Base-by-base conservation (phyloP, 2,888 invertebrate species). In the Anoplius nigerrimus region DNA sequence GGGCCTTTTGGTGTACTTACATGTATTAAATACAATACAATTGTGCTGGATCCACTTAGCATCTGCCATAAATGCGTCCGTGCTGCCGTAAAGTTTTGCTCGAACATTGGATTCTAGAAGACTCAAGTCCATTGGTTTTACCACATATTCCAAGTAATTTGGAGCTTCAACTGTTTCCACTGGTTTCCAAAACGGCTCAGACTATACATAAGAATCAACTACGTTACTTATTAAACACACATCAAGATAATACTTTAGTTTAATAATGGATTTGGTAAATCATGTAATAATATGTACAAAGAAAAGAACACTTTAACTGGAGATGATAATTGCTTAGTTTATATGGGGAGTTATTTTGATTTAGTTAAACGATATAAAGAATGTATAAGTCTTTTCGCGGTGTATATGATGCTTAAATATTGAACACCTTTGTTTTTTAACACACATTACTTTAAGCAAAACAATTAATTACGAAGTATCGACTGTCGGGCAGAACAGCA, bases 1-100 rank as follows among this genome's bases (percentile, higher is more conserved):
- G 45, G n/a, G n/a, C n/a, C n/a, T n/a, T n/a, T n/a, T 42, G 42
- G 5, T 18, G 78, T 78, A 91, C 93, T 92, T 91, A 95, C 97
- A 92, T 83, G 96, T 94, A 90, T 97, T 97, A 87, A 95, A 97
- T 72, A 97, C 94, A 69, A 95, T 94, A 84, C 96, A 95, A 89
- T 98, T 98, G 88, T 98, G 98, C 60, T 96, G 91, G 83, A 98
- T 95, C 98, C 98, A 98, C 87, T 96, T 96, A 8, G 94, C 93
- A 88, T 98, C 98, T 0, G 95, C 94, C 64, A 95, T 90, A 89
- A 98, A 97, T 2, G 96, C 95, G 83, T 97, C 96, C 0, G 97
- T 95, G 86, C 95, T 96, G 15, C 95, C 95, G 89, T 97, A 98
- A 22, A 92, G 85, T 60, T 94, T 94, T 58, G 92, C 91, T 61